Evolutionary conservation across 2,113 vertebrate species (phyloP).

Genomic region (Urocitellus parryii): DNA sequence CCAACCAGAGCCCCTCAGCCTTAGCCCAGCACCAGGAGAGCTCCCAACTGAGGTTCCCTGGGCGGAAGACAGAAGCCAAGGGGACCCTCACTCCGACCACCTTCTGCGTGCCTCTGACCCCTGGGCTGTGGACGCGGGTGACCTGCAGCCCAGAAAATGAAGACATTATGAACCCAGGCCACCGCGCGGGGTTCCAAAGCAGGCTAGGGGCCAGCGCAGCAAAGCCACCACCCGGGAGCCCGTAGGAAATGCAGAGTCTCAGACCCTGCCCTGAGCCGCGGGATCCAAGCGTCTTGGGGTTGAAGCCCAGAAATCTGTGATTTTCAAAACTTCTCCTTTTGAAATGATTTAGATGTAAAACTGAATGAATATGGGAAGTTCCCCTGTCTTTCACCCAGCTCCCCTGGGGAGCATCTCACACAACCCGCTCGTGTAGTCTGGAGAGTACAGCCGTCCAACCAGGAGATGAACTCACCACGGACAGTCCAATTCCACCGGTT

Average conservation of each 20-base stretch:
- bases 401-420: background rate
- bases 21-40: too few species aligned
- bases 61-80: too few species aligned
- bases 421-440: too few species aligned
- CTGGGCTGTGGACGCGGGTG: background rate
- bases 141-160: background rate
- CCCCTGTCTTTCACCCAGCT: background rate
- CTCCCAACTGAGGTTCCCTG: background rate
- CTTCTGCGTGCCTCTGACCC: background rate
- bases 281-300: background rate
- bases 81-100: too few species aligned
- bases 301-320: too few species aligned
- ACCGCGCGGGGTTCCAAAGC: background rate
- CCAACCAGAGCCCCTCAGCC: background rate
- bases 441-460: background rate
- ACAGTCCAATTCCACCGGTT: background rate
- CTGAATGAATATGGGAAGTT: background rate
- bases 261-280: background rate
- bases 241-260: background rate
- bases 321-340: background rate
- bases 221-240: too few species aligned
- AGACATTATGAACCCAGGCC: background rate
- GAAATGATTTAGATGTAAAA: background rate
- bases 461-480: background rate
- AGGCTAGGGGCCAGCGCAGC: background rate